Base-by-base conservation (phyloP, 1,140 invertebrate species). In the Dendroctonus valens region DNA sequence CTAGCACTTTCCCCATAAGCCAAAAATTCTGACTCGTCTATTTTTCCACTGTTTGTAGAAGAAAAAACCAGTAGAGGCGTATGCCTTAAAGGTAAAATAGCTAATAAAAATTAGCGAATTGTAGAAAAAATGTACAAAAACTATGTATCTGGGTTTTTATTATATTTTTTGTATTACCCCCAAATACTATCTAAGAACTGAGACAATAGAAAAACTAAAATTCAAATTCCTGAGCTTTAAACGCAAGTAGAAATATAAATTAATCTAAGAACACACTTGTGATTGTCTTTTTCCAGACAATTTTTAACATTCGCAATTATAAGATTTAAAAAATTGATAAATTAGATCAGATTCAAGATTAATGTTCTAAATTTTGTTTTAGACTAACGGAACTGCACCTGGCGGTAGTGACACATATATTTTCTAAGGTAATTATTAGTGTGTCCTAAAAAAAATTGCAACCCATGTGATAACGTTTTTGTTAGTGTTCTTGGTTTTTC, bases 381-480 rank as follows among this genome's bases (percentile, higher is more conserved):
- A 79, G 77, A 78, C 75, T 65, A 79, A 79, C 73, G 77, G 76
- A 55, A 70, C 73, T 75, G 77, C 76, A 76, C 77, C 80, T 74
- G 76, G 73, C 76, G 78, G 73, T 80, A 86, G 85, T 82, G 84
- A 87, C 84, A 87, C 85, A 67, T 87, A 87, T 82, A 87, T 87
- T 81, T 87, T 80, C 80, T 87, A 76, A 76, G 69, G 70, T 73
- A 73, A 73, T 67, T 42, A 65, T 65, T 55, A 59, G 26, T 40
- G 59, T 65, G 42, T 57, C 5, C 53, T 11, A 15, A 54, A 40
- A 62, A n/a, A 52, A 15, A 62, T 14, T 42, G 15, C 7, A 42
- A 42, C 12, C 40, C 8, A 50, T 53, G 40, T 52, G 40, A 42
- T 41, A 49, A 49, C 39, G 60, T 62, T 15, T 39, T 26, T 26